Percentiles rank a stretch among this genome's conserved stretches.
Evolutionary conservation across 2,797 vertebrate genomes (phyloP).

Genomic region (Phrynocephalus guinanensis): DNA sequence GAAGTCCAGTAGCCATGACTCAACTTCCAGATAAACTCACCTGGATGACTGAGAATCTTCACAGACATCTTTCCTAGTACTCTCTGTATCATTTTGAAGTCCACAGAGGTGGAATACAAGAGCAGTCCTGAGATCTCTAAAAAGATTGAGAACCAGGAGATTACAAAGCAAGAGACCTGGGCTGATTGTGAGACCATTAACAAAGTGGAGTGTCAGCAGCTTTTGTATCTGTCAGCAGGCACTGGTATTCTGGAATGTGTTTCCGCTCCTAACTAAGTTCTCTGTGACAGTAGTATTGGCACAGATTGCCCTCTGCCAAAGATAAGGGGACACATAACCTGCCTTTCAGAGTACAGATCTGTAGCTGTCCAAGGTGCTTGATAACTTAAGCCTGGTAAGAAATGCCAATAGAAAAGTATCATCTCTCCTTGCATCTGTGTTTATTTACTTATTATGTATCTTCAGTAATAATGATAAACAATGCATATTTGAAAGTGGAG

Average conservation of each 20-base stretch:
- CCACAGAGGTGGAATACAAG: background rate
- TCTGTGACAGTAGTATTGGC: background rate
- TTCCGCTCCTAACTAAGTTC: background rate
- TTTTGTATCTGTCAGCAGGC: background rate
- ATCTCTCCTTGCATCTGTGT: background rate
- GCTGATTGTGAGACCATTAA: background rate
- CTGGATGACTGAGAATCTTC: too few relatives aligned
- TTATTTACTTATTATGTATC: background rate
- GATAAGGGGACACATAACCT: background rate
- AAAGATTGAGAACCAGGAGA: background rate
- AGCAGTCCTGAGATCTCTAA: background rate
- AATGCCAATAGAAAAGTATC: background rate
- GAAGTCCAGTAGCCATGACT: too few relatives aligned
- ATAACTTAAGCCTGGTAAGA: background rate
- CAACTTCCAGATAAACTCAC: too few relatives aligned
- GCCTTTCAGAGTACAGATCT: background rate
- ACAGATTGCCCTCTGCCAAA: background rate
- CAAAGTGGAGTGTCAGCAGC: background rate
- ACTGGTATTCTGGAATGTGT: background rate
- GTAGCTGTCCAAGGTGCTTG: conserved; percentile 39
- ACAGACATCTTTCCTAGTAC: background rate
- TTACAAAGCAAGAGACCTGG: background rate
- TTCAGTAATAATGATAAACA: background rate
- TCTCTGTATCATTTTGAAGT: background rate
- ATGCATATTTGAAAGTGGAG: background rate